Percentiles rank a stretch among this genome's conserved stretches.
These are phyloP conservation scores for Ctenicera cuprea DNA, from an alignment of 2,888 invertebrate species.

Conservation along the genomic window DNA sequence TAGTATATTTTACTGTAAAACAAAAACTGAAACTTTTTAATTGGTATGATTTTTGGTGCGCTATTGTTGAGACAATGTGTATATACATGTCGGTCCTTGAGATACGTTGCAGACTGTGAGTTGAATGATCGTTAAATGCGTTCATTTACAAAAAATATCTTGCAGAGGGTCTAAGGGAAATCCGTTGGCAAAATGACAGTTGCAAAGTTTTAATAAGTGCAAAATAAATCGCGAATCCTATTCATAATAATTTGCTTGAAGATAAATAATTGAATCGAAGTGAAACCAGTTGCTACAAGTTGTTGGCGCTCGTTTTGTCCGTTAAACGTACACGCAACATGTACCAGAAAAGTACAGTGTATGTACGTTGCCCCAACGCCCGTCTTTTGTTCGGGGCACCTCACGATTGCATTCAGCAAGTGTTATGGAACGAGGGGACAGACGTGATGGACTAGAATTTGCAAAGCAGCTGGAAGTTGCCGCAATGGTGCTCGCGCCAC, in stretches of 20 bases:
- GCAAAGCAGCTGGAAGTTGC: conserved; percentile 63
- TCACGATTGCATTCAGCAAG: conserved; percentile 69
- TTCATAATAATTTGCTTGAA: conserved; percentile 28
- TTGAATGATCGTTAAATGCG: too few species aligned
- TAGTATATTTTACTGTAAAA: too few species aligned
- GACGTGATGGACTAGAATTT: conserved; percentile 57
- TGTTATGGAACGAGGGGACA: conserved; percentile 61
- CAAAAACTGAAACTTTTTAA: too few species aligned
- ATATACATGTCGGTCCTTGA: too few species aligned
- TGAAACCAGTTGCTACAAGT: conserved; percentile 46
- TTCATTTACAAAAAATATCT: too few species aligned
- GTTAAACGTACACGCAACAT: conserved; percentile 52
- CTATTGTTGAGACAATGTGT: too few species aligned
- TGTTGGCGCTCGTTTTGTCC: conserved; percentile 53
- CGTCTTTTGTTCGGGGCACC: conserved; percentile 65
- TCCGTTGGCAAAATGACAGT: background rate
- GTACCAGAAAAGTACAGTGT: conserved; percentile 58
- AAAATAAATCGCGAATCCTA: conserved; percentile 41
- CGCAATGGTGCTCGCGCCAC: conserved; percentile 28
- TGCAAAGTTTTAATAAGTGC: conserved; percentile 13
- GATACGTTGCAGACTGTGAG: too few species aligned
- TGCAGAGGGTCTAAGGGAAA: background rate
- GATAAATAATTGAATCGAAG: conserved; percentile 22
- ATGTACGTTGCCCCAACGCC: conserved; percentile 55
- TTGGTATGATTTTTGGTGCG: too few species aligned